Evolutionary conservation across 2,888 invertebrate species (phyloP), one percentile per base, ranked within the genome.

Genomic region (Monopis laevigella): DNA sequence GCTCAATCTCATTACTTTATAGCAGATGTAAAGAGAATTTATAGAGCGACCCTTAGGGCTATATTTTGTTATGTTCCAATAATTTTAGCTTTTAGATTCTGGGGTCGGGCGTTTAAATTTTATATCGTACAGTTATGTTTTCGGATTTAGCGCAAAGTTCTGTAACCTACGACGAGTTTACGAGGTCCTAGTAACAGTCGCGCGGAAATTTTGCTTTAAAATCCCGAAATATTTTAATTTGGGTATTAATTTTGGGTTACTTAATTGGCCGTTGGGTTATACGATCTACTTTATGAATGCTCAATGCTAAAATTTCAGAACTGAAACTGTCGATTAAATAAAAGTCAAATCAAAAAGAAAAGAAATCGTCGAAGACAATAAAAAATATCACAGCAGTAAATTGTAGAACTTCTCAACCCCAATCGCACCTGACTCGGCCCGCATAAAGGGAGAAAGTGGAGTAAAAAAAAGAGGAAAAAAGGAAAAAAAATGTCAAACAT

Each of bases 1-100:
- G 21, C 26, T 73, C 72, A 75, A 78, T 72, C 71, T 72, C 71
- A 72, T 75, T 75, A 75, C 73, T 73, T 75, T 75, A 75, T 72
- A 61, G 73, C 62, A 68, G 69, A 73, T 70, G 72, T 71, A 70
- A 72, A 73, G 58, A 66, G 67, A 45, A 72, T 74, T 73, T 74
- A 72, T 72, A 56, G 66, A 62, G 71, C 70, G 65, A 60, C 54
- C 56, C 61, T 61, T 54, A 52, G 49, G 63, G 65, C 65, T 62
- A 66, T 74, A 71, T 73, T 72, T 69, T 64, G 71, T 71, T 73
- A 71, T 74, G 69, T 70, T 62, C 68, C 67, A 64, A 74, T 74
- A 72, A 74, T 70, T 73, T 61, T 45, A 40, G 44, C 40, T 41
- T 42, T 47, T 47, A 28, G 59, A 36, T 29, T 29, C 29, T n/a